Base-by-base conservation (phyloP, 1,140 invertebrate genomes). In the Oncopodura yosiiana region DNA sequence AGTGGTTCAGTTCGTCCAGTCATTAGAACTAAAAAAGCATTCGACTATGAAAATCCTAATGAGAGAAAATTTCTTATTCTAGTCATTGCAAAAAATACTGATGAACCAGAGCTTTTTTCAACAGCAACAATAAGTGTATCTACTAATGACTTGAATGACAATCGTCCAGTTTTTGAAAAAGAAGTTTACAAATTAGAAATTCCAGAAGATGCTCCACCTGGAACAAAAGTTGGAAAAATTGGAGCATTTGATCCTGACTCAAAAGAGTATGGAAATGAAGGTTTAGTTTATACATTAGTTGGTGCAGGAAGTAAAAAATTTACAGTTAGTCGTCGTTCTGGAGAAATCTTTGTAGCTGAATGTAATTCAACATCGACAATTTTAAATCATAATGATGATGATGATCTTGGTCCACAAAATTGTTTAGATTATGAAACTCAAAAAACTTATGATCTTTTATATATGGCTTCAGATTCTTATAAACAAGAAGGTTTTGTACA, bases 11-110 rank as follows among this genome's bases (percentile, higher is more conserved):
- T 8, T 78, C 82, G 30, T 83, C 91, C 18, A 86, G 81, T 60
- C 9, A 82, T 94, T 53, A 77, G 86, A 26, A 79, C 92, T 1
- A 79, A 82, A 46, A 86, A 86, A 67, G 83, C 81, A 1, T 71
- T 93, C 34, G 88, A 92, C 69, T 92, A 88, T 67, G 88, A 93
- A 68, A 87, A 94, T 74, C 86, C 86, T 23, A 92, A 92, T 73
- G 85, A 92, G 68, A 76, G 87, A 55, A 91, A 92, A 71, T 94
- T 91, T 68, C 85, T 92, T 62, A 77, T 93, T 27, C 72, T 90
- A 66, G 86, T 89, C 3, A 78, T 89, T 50, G 89, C 87, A 1
- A 52, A 61, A 50, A 64, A 64, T 42, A 53, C 50, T 11, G 84
- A 84, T 69, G 88, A 92, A 66, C 73, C 83, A 2, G 77, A 77